Evolutionary conservation across 1,140 invertebrate genomes (phyloP).

Genomic region (Dendrolimus kikuchii): DNA sequence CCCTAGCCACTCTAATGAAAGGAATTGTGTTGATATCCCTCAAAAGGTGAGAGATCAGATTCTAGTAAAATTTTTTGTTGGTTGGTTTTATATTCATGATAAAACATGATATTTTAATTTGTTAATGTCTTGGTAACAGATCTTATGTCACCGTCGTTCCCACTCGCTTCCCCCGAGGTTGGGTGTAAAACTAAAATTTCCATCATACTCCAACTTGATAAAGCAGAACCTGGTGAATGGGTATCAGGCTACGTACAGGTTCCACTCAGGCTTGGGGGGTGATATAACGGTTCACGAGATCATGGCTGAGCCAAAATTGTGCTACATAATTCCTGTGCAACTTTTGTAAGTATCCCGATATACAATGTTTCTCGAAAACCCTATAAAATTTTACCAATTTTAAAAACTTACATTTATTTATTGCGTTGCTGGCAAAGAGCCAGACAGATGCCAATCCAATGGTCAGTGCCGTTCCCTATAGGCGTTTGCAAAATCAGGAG

Average conservation of each 20-base stretch:
- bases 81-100: too few species aligned
- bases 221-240: conserved; percentile 85
- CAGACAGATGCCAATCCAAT: too few species aligned
- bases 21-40: conserved; percentile 44
- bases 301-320: conserved; percentile 91
- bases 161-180: conserved; percentile 88
- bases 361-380: not conserved
- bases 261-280: conserved; percentile 91
- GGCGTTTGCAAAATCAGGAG: too few species aligned
- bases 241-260: conserved; percentile 87
- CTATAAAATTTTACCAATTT: not conserved
- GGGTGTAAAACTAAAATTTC: conserved; percentile 85
- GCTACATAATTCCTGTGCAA: conserved; percentile 90
- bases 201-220: conserved; percentile 64
- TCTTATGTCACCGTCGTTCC: conserved; percentile 82
- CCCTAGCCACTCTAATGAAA: conserved; percentile 77
- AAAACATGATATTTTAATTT: too few species aligned
- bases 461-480: too few species aligned
- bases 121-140: too few species aligned
- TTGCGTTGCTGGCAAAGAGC: not conserved
- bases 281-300: conserved; percentile 95
- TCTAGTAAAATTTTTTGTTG: too few species aligned
- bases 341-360: conserved; percentile 81
- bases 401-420: too few species aligned
- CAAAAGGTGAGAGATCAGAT: conserved; percentile 44